Evolutionary conservation across 2,113 vertebrate genomes (phyloP).

Genomic region (rat (Rattus norvegicus)): GRCr8 NC_086020.1:166507001-166507500

Average conservation of each 20-base stretch:
- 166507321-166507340: conserved; percentile 84
- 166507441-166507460: conserved; percentile 82
- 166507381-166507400: conserved; percentile 87
- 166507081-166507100: conserved; percentile 62
- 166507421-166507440: conserved; percentile 66
- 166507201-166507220: conserved; percentile 57
- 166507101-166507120: conserved; percentile 28
- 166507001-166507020: conserved; percentile 76
- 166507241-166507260: conserved; percentile 72
- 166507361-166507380: conserved; percentile 83
- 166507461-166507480: conserved; percentile 83
- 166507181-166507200: conserved; percentile 69
- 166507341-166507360: conserved; percentile 83
- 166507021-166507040: conserved; percentile 81
- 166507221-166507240: conserved; percentile 73
- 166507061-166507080: conserved; percentile 74
- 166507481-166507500: conserved; percentile 85
- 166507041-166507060: conserved; percentile 75
- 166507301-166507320: conserved; percentile 88
- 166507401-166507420: conserved; percentile 83
- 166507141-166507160: conserved; percentile 68
- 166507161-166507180: conserved; percentile 78
- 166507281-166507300: conserved; percentile 87
- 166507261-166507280: conserved; percentile 86
- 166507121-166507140: conserved; percentile 64